Percentiles rank a stretch among this genome's conserved stretches.
Conservation (phyloP, 1,140 invertebrate genomes). For the Leptinotarsa undecemlineata region DNA sequence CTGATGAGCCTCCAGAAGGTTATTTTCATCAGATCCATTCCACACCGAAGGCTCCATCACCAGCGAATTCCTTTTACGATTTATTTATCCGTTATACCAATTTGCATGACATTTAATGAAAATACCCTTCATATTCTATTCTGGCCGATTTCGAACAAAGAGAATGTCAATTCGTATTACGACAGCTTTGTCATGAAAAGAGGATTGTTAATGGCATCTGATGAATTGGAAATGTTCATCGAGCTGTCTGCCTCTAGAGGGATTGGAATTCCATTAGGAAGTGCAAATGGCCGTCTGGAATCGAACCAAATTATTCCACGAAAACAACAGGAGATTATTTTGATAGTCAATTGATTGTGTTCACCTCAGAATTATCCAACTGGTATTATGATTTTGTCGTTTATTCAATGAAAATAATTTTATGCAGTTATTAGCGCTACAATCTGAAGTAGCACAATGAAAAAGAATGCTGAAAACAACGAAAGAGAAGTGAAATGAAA, state of each 20-base stretch:
- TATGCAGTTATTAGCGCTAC: no score
- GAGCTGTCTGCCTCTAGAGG: neutral
- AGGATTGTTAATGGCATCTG: conserved; percentile 34
- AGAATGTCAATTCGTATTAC: conserved; percentile 31
- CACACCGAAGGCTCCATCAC: no score
- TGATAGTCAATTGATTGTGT: neutral
- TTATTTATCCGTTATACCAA: no score
- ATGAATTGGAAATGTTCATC: conserved; percentile 36
- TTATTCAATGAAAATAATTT: no score
- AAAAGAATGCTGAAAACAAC: no score
- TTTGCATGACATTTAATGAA: no score
- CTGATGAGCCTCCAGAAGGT: no score
- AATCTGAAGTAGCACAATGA: no score
- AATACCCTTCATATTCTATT: no score
- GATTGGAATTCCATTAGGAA: neutral
- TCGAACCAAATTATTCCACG: neutral
- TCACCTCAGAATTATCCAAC: neutral
- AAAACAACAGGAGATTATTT: neutral
- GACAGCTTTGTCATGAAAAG: conserved; percentile 20
- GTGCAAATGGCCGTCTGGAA: neutral
- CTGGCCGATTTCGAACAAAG: conserved; percentile 17
- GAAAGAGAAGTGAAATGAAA: no score
- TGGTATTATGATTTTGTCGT: neutral
- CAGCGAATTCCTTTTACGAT: no score
- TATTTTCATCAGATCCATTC: no score